phyloP scores from a whole-genome alignment of 2,113 vertebrate genomes.

The Tenrec ecaudatus region DNA sequence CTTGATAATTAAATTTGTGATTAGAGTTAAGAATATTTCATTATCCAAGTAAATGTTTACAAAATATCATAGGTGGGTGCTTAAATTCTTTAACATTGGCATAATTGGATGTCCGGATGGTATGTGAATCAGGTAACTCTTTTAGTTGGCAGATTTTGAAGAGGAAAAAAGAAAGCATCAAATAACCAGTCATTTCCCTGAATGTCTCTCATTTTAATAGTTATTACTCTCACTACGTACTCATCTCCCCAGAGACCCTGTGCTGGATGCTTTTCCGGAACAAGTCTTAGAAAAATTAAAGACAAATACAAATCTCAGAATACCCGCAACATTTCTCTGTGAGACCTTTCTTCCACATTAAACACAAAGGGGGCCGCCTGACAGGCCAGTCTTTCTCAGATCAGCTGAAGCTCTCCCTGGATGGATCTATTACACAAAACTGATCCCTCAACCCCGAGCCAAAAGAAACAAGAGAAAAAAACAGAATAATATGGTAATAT shows the following conservation, averaged over 20 bases:
- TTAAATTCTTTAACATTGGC: slow-evolving; percentile 60
- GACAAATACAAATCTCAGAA: slow-evolving; percentile 77
- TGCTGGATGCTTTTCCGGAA: slow-evolving; percentile 65
- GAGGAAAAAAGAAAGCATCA: slow-evolving; percentile 12
- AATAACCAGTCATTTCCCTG: slow-evolving; percentile 73
- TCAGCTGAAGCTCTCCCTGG: slow-evolving; percentile 76
- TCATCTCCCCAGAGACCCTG: slow-evolving; percentile 72
- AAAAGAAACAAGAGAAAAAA: slow-evolving; percentile 80
- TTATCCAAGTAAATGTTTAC: slow-evolving; percentile 69
- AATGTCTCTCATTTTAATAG: slow-evolving; percentile 75
- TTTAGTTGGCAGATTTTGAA: slow-evolving; percentile 69
- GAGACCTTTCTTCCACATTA: slow-evolving; percentile 62
- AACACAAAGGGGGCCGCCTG: slow-evolving; percentile 49
- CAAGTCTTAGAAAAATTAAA: slow-evolving; percentile 78
- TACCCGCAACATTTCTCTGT: slow-evolving; percentile 71
- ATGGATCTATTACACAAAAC: slow-evolving; percentile 76
- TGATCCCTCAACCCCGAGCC: slow-evolving; percentile 64
- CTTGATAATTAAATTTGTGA: slow-evolving; percentile 49
- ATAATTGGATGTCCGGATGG: slow-evolving; percentile 40
- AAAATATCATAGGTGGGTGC: slow-evolving; percentile 45
- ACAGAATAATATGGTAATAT: slow-evolving; percentile 81
- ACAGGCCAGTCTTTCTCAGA: slow-evolving; percentile 38
- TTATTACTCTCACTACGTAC: slow-evolving; percentile 65
- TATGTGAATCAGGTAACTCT: slow-evolving; percentile 70
- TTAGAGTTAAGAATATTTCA: slow-evolving; percentile 64